These are phyloP conservation scores for Procambarus virginalis DNA, from an alignment of 1,140 invertebrate genomes.

Conservation along the genomic window DNA sequence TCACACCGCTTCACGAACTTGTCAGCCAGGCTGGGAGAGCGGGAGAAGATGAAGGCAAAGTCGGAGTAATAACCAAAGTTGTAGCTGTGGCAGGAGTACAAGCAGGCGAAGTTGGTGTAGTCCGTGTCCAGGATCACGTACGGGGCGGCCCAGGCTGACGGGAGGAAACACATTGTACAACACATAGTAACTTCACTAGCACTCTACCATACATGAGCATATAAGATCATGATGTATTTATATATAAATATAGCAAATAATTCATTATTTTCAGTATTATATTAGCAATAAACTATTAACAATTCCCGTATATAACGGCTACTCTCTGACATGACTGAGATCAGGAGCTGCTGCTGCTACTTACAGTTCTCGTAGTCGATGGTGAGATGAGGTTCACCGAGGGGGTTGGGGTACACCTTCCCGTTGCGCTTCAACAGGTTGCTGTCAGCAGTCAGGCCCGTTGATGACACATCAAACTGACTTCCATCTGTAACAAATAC, in stretches of 20 bases:
- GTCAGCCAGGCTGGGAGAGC: neutral
- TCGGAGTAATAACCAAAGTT: conserved; percentile 22
- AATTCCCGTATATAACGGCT: too few species aligned
- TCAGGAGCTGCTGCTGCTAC: neutral
- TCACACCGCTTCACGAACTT: neutral
- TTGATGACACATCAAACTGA: neutral
- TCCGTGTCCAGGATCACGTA: conserved; percentile 18
- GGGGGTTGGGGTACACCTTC: neutral
- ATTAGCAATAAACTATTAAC: too few species aligned
- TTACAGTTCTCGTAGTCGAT: conserved; percentile 33
- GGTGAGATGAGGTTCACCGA: conserved; percentile 22
- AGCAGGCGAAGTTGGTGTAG: conserved; percentile 32
- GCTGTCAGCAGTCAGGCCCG: neutral
- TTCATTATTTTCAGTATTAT: too few species aligned
- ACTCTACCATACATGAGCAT: too few species aligned
- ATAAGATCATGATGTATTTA: too few species aligned
- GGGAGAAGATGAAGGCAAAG: conserved; percentile 19
- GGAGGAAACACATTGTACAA: neutral
- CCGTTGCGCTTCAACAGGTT: conserved; percentile 2
- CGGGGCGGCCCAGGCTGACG: conserved; percentile 2
- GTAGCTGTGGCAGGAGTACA: conserved; percentile 10
- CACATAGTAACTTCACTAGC: too few species aligned
- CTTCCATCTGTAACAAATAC: conserved; percentile 12
- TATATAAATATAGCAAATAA: too few species aligned
- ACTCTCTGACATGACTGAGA: too few species aligned